phyloP scores from a whole-genome alignment of 2,113 vertebrate species.

The Notothenia rossii region DNA sequence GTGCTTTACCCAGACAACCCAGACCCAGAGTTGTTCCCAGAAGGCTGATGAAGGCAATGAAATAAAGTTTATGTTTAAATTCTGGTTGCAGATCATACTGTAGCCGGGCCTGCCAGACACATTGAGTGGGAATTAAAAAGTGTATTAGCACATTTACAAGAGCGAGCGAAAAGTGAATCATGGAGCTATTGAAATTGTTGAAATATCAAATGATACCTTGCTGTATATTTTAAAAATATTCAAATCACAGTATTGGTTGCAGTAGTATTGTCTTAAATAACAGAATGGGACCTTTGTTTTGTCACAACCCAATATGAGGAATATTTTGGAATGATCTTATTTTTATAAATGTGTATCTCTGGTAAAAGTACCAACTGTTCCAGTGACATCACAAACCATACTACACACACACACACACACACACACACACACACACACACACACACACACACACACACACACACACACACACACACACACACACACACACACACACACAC shows the following conservation, averaged over 20 bases:
- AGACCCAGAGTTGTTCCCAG: neutral
- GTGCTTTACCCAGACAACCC: neutral
- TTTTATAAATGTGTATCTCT: neutral
- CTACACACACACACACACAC: neutral
- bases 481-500: neutral
- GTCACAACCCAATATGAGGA: neutral
- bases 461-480: conserved; percentile 6
- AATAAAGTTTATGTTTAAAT: neutral
- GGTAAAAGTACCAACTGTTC: neutral
- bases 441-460: conserved; percentile 7
- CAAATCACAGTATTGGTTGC: neutral
- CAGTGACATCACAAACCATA: neutral
- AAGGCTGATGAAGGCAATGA: neutral
- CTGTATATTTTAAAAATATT: neutral
- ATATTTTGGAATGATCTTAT: neutral
- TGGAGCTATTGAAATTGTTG: too few species aligned
- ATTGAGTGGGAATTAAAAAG: conserved; percentile 1
- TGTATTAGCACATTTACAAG: neutral
- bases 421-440: neutral
- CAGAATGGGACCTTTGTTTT: neutral
- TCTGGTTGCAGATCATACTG: neutral
- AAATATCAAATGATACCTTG: too few species aligned
- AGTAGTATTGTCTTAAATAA: neutral
- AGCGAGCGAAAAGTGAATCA: neutral
- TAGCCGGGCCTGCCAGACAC: neutral